These are phyloP conservation scores for Eudasyphora cyanicolor DNA, from an alignment of 2,888 invertebrate genomes.

Conservation along the genomic window DNA sequence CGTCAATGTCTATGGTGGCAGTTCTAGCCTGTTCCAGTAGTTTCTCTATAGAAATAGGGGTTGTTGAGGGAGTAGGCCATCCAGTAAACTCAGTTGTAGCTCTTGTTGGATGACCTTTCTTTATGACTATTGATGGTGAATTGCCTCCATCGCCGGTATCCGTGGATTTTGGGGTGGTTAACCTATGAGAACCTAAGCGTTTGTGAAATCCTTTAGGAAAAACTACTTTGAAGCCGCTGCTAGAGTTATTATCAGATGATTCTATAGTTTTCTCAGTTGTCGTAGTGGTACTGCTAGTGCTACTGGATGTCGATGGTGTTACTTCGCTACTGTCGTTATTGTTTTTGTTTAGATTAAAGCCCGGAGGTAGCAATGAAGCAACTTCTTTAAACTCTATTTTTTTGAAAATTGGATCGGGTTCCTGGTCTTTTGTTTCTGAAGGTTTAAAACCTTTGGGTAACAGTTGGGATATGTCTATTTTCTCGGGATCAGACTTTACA, in stretches of 20 bases:
- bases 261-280: slow-evolving; percentile 65
- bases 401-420: slow-evolving; percentile 68
- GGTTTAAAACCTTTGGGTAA: slow-evolving; percentile 84
- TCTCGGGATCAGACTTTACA: slow-evolving; percentile 56
- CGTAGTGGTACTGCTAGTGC: slow-evolving; percentile 61
- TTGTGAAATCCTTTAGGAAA: slow-evolving; percentile 85
- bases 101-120: slow-evolving; percentile 92
- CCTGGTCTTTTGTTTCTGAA: slow-evolving; percentile 26
- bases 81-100: slow-evolving; percentile 94
- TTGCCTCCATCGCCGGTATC: slow-evolving; percentile 78
- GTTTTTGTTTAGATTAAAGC: slow-evolving; percentile 80
- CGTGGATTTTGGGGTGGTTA: slow-evolving; percentile 82
- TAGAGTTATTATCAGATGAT: slow-evolving; percentile 71
- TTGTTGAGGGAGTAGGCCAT: slow-evolving; percentile 94
- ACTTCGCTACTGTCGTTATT: slow-evolving; percentile 53
- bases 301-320: slow-evolving; percentile 67
- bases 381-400: slow-evolving; percentile 79
- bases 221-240: slow-evolving; percentile 84
- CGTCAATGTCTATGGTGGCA: slow-evolving; percentile 82
- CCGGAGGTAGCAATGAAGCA: slow-evolving; percentile 81
- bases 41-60: slow-evolving; percentile 91
- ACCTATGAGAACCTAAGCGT: slow-evolving; percentile 82
- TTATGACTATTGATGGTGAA: slow-evolving; percentile 85
- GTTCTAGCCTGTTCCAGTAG: slow-evolving; percentile 86
- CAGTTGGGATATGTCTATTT: slow-evolving; percentile 82